Conservation (phyloP, 2,888 invertebrate species). For the Glaucopsyche alexis region DNA sequence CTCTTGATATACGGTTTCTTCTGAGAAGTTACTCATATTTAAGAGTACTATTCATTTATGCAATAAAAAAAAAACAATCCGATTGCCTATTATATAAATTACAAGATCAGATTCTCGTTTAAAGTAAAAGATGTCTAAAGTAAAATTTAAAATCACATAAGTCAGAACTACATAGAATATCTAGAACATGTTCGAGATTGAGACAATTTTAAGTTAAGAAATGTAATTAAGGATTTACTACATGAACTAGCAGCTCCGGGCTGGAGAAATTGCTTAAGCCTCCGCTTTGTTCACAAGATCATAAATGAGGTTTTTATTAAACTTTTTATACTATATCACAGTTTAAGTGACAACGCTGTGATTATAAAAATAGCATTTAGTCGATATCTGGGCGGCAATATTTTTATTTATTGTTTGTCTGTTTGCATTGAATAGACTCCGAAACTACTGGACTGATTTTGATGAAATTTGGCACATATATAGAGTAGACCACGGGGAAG, state of each 20-base stretch:
- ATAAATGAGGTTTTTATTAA: not conserved
- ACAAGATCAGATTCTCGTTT: not conserved
- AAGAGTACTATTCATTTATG: no score
- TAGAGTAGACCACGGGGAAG: no score
- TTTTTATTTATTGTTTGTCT: no score
- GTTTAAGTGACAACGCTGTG: not conserved
- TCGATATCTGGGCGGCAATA: no score
- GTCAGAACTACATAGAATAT: not conserved
- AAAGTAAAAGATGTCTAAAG: not conserved
- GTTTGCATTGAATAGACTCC: no score
- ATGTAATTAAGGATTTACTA: not conserved
- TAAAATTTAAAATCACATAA: not conserved
- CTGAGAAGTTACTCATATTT: no score
- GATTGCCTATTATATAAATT: no score
- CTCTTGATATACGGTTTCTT: no score
- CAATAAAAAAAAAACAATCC: no score
- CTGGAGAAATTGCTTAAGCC: not conserved
- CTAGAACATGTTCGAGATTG: not conserved
- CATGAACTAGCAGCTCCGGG: not conserved
- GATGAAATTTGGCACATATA: no score
- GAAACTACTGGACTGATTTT: no score
- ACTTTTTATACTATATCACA: not conserved
- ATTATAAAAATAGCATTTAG: not conserved
- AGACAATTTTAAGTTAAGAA: not conserved
- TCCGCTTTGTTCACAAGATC: constrained; percentile 1